Conservation (phyloP, 2,888 invertebrate species). For the Hydrotaea cyrtoneurina region DNA sequence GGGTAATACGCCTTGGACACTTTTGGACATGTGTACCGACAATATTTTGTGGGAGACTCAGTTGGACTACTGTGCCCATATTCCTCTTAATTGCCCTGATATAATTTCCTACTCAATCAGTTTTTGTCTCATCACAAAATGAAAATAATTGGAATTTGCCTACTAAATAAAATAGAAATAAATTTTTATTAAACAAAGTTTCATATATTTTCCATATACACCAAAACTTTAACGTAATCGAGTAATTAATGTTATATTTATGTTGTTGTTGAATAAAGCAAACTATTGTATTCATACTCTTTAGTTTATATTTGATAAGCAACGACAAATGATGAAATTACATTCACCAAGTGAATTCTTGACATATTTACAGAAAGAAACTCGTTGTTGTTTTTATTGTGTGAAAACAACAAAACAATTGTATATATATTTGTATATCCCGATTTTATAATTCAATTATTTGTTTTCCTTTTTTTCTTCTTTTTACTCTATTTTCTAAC, state of each 20-base stretch:
- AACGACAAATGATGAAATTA: background rate
- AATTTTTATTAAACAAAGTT: too few relatives aligned
- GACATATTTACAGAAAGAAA: constrained; percentile 8
- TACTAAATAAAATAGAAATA: background rate
- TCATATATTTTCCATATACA: too few relatives aligned
- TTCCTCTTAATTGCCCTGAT: too few relatives aligned
- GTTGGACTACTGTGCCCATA: background rate
- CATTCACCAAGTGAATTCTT: background rate
- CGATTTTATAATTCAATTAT: constrained; percentile 20
- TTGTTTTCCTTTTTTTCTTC: constrained; percentile 56
- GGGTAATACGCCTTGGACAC: too few relatives aligned
- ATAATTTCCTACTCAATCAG: background rate
- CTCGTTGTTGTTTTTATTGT: too few relatives aligned
- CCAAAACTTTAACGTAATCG: constrained; percentile 20
- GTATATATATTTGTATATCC: constrained; percentile 47
- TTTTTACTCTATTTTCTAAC: constrained; percentile 54
- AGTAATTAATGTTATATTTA: constrained; percentile 17
- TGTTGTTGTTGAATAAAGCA: background rate
- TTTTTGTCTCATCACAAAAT: constrained; percentile 49
- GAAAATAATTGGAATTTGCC: too few relatives aligned
- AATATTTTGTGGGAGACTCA: too few relatives aligned
- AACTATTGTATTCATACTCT: constrained; percentile 18
- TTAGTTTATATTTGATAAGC: constrained; percentile 13
- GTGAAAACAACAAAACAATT: constrained; percentile 7
- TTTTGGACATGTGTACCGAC: too few relatives aligned